phyloP scores from a whole-genome alignment of 2,113 vertebrate genomes.

The Pelvicachromis taeniatus region DNA sequence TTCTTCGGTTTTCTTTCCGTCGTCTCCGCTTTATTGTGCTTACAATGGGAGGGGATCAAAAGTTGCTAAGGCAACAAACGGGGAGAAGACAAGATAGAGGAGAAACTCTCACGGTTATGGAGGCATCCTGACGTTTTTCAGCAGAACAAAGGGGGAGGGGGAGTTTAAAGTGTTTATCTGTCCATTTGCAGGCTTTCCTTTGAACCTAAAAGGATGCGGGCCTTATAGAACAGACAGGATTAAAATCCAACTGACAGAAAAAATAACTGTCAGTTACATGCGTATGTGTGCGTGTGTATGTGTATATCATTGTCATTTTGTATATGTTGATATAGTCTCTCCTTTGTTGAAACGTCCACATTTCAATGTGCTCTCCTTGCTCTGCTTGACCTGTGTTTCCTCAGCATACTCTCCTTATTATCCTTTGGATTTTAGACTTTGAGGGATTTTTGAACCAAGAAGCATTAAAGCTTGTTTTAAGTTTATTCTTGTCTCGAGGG shows the following conservation, averaged over 20 bases:
- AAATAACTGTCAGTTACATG: too few relatives aligned
- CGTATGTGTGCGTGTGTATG: too few relatives aligned
- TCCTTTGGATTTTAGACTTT: neutral
- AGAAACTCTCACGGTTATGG: neutral
- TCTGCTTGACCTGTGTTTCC: neutral
- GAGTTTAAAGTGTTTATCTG: neutral
- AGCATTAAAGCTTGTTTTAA: neutral
- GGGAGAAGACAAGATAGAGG: neutral
- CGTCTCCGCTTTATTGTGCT: neutral
- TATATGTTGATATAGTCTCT: neutral
- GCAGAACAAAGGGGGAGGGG: neutral
- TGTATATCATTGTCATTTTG: neutral
- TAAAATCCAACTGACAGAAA: neutral
- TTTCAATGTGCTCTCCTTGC: neutral
- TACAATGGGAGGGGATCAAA: constrained; percentile 31
- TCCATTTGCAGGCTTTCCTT: neutral
- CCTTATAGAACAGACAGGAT: neutral
- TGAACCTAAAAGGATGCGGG: neutral
- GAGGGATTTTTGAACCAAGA: neutral
- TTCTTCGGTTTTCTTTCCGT: neutral
- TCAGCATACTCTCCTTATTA: neutral
- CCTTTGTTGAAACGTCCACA: neutral
- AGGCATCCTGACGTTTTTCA: neutral
- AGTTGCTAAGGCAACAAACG: constrained; percentile 51
- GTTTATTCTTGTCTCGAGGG: neutral